Evolutionary conservation across 2,113 vertebrate genomes (phyloP), one percentile per base, ranked within the genome.

Genomic region (Rhabdornis inornatus): DNA sequence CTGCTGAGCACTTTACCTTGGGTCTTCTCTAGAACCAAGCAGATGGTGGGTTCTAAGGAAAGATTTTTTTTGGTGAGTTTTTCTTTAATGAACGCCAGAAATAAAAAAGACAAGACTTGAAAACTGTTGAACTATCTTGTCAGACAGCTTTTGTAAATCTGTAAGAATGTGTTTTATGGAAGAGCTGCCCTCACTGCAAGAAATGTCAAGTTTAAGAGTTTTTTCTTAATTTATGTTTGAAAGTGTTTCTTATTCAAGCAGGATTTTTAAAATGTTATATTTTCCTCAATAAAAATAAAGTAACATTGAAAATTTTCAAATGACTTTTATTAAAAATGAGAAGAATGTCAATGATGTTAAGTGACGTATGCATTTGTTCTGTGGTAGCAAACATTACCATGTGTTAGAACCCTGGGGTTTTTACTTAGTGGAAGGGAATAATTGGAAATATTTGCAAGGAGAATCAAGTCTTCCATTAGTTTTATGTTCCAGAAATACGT

Each of bases 221-320:
- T 94, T 85, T 88, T 78, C 77, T 79, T 90, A 81, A 89, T 89
- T 94, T 91, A 84, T 86, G 76, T 50, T 87, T 74, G 63, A 79
- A 89, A 88, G 22, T 61, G 20, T 96, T 96, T 96, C 77, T 93
- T 93, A 96, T 55, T 95, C 64, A 76, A 89, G 83, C 53, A 80
- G 40, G 63, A 47, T 64, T 96, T 97, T 95, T 66, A 8, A 97
- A 84, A 82, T 72, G 42, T 42, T 96, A 42, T 95, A 94, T 96
- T 97, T 97, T 96, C 86, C 50, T 88, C 85, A 89, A 65, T 85
- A 90, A 92, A 92, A 91, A 69, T n/a, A 16, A 53, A 87, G 23
- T 76, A 59, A 82, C 4, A 0, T 69, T 85, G 33, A 35, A 68
- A 90, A 23, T 75, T 92, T 91, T 89, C 24, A 75, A 78, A 65